These are phyloP conservation scores for Drosophila pandora DNA, from an alignment of 1,140 invertebrate species.

Conservation along the genomic window DNA sequence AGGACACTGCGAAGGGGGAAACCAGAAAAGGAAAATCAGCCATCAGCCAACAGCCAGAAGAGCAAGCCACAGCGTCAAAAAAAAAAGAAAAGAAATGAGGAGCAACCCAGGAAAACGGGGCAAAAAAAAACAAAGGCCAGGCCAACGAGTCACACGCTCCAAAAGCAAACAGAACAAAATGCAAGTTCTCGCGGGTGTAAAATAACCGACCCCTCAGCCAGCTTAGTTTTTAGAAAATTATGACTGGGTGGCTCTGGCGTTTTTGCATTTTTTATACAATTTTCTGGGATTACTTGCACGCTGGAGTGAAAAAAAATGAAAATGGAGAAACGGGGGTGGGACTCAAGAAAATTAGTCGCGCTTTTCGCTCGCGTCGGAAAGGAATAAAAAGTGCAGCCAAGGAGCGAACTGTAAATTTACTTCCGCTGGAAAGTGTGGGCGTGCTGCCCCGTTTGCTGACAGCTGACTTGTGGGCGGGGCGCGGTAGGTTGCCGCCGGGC, in stretches of 20 bases:
- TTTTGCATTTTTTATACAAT: conserved; percentile 64
- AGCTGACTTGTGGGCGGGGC: conserved; percentile 30
- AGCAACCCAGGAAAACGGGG: neutral
- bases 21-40: conserved; percentile 30
- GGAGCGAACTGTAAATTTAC: conserved; percentile 77
- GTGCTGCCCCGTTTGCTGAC: conserved; percentile 41
- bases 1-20: conserved; percentile 33
- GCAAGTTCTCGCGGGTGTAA: conserved; percentile 43
- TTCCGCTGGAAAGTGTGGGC: conserved; percentile 71
- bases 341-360: conserved; percentile 75
- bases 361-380: conserved; percentile 68
- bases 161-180: conserved; percentile 59
- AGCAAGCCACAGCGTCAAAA: conserved; percentile 33
- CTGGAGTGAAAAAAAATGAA: conserved; percentile 5
- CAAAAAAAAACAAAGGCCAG: conserved; percentile 48
- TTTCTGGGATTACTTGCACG: conserved; percentile 57
- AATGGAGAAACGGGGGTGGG: conserved; percentile 15
- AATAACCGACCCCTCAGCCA: conserved; percentile 24
- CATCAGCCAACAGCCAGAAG: conserved; percentile 33
- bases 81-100: conserved; percentile 7
- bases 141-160: conserved; percentile 57
- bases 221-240: conserved; percentile 63
- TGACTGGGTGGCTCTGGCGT: conserved; percentile 37
- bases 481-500: conserved; percentile 1
- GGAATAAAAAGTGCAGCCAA: conserved; percentile 66